Conservation (phyloP, 2,797 vertebrate species). For the Phoebastria nigripes region DNA sequence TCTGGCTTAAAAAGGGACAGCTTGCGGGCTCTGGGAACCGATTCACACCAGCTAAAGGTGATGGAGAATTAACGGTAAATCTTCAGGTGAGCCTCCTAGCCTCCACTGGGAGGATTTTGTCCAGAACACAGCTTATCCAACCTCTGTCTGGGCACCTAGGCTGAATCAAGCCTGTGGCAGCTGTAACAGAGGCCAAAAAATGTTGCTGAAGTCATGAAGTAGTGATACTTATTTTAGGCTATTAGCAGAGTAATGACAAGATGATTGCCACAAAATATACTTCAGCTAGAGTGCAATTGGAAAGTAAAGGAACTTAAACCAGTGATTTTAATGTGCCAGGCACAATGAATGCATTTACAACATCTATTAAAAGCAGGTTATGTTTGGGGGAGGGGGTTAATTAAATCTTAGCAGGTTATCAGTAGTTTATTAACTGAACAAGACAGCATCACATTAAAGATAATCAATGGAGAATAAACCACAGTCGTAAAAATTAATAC, state of each 20-base stretch:
- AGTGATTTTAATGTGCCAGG: neutral
- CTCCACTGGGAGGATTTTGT: neutral
- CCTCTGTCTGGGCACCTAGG: neutral
- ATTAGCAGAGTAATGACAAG: constrained; percentile 4
- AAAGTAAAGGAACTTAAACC: constrained; percentile 15
- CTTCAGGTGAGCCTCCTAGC: neutral
- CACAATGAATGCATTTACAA: constrained; percentile 29
- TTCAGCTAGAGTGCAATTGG: neutral
- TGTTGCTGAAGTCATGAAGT: neutral
- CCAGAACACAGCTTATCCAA: neutral
- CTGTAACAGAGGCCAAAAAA: neutral
- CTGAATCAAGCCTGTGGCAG: neutral
- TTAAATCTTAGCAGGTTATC: constrained; percentile 23
- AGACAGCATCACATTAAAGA: constrained; percentile 52
- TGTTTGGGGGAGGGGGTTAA: constrained; percentile 4
- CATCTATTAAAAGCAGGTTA: constrained; percentile 36
- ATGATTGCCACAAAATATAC: constrained; percentile 20
- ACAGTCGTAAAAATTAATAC: constrained; percentile 43
- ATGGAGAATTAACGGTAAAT: neutral
- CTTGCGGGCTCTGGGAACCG: neutral
- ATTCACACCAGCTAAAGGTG: neutral
- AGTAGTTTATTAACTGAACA: constrained; percentile 42
- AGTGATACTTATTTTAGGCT: constrained; percentile 1
- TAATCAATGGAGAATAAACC: constrained; percentile 52
- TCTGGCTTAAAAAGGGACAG: neutral